Evolutionary conservation across 2,888 invertebrate species (phyloP), one percentile per base, ranked within the genome.

Genomic region (Bursaphelenchus okinawaensis): DNA sequence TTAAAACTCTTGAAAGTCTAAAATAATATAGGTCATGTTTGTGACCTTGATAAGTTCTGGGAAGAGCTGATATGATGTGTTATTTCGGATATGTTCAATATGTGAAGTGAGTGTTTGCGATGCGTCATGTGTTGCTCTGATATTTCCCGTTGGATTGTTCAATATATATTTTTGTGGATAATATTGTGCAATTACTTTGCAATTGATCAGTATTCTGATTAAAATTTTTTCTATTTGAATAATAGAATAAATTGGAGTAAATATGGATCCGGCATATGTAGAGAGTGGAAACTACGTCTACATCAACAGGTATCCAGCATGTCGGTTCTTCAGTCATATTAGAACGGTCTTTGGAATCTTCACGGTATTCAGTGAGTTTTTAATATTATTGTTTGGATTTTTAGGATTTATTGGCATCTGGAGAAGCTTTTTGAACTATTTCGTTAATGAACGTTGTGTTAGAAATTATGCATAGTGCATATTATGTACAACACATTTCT

Each of bases 261-360:
- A n/a, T n/a, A 40, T 40, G 40, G 40, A 40, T 40, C 40, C 40
- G 2, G n/a, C 3, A 12, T 40, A 40, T 23, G 60, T 51, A 16
- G 68, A 66, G 62, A 62, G 52, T n/a, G 70, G 65, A 9, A 50
- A 60, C n/a, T 40, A 40, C 52, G 57, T 65, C 27, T 70, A 73
- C 50, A 57, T 70, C 28, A 70, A 70, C 52, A 67, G 70, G 22
- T 57, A 72, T 69, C 67, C 71, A 16, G 52, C 51, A 40, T 70
- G 61, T 61, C 66, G 66, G 40, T 73, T 65, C 62, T 55, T 71
- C 23, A 69, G 68, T 52, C 69, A 70, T 52, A 55, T 69, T 31
- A 55, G 70, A 9, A 72, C 71, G n/a, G 65, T 56, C 2, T 28
- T 70, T 61, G 70, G 70, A 4, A 65, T 68, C 24, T 26, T 70